These are phyloP conservation scores for Cliona cf. orientalis DNA, from an alignment of 37 sponge, comb jelly and placozoan species.

Conservation along the genomic window DNA sequence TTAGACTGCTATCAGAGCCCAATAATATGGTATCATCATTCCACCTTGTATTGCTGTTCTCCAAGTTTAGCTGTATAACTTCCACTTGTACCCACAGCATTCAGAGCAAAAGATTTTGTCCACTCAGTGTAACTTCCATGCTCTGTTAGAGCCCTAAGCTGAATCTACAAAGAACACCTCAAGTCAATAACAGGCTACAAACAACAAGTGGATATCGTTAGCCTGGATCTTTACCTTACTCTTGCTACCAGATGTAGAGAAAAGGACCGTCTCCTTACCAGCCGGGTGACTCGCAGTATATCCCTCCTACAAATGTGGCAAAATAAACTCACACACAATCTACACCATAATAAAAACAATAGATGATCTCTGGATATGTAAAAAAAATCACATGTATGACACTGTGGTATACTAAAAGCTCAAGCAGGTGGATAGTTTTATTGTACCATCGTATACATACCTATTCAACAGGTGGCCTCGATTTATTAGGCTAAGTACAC, in stretches of 20 bases:
- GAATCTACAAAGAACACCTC: slow-evolving; percentile 26
- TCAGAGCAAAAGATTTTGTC: slow-evolving; percentile 68
- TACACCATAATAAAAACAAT: too few species aligned
- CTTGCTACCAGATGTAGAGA: slow-evolving; percentile 48
- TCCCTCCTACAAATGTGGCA: too few species aligned
- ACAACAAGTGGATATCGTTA: not conserved
- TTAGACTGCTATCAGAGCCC: not conserved
- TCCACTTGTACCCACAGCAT: slow-evolving; percentile 73
- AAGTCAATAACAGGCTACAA: not conserved
- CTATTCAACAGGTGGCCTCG: too few species aligned
- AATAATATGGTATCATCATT: not conserved
- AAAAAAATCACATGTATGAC: too few species aligned
- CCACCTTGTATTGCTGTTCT: slow-evolving; percentile 44
- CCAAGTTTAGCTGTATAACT: slow-evolving; percentile 37
- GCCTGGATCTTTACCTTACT: slow-evolving; percentile 21
- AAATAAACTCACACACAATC: too few species aligned
- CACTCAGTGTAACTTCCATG: slow-evolving; percentile 51
- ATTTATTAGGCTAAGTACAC: not conserved
- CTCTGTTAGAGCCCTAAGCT: slow-evolving; percentile 29
- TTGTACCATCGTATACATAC: too few species aligned
- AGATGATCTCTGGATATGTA: too few species aligned
- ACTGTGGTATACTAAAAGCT: not conserved
- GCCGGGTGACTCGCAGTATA: slow-evolving; percentile 41
- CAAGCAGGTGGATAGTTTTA: too few species aligned
- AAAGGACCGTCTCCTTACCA: slow-evolving; percentile 9